Conservation (phyloP, 2,113 vertebrate species). For the Neodontobutis hainanensis region DNA sequence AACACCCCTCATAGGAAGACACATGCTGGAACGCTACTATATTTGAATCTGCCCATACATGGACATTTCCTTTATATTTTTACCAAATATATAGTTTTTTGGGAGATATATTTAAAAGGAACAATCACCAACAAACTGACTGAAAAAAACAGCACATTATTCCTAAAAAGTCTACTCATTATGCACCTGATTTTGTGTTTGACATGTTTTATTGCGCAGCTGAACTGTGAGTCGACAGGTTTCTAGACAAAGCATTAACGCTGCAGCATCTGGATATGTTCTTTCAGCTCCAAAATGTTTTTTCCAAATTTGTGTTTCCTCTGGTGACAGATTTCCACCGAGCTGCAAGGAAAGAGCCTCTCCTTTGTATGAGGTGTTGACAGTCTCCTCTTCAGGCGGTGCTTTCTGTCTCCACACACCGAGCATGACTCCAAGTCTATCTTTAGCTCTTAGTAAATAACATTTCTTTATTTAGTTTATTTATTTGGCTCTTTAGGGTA, state of each 20-base stretch:
- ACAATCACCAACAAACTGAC: too few relatives aligned
- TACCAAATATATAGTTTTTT: too few relatives aligned
- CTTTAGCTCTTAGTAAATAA: too few relatives aligned
- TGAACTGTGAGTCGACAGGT: neutral
- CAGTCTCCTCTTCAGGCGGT: constrained; percentile 30
- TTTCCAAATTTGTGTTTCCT: constrained; percentile 33
- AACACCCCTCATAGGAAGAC: too few relatives aligned
- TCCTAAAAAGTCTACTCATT: neutral
- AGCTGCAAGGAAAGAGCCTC: constrained; percentile 24
- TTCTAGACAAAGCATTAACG: neutral
- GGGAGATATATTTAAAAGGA: too few relatives aligned
- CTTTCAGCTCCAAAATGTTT: constrained; percentile 53
- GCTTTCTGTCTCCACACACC: neutral
- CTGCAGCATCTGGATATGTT: constrained; percentile 64
- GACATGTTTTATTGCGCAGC: neutral
- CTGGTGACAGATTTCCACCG: constrained; percentile 16
- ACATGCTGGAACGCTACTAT: too few relatives aligned
- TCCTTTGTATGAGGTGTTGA: constrained; percentile 40
- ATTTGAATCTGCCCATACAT: too few relatives aligned
- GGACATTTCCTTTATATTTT: too few relatives aligned
- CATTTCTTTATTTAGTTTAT: too few relatives aligned
- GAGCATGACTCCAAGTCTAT: constrained; percentile 10
- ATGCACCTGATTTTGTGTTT: neutral
- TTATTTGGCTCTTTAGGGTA: too few relatives aligned
- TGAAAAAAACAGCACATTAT: neutral